Conservation (phyloP, 64 coral and sea anemone genomes). For the Porites australiensis region DNA sequence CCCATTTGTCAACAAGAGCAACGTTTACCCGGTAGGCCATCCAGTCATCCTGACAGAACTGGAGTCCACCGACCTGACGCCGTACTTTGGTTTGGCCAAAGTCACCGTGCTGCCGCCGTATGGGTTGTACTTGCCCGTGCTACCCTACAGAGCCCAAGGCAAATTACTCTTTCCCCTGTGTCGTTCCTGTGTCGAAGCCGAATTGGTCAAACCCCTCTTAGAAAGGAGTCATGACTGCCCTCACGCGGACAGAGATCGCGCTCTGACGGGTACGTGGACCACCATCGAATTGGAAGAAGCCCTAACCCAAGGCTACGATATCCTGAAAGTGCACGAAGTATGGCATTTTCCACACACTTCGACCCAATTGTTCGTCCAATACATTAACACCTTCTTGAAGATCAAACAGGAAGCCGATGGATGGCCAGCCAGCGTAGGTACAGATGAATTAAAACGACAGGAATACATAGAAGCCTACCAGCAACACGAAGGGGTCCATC, state of each 20-base stretch:
- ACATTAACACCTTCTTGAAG: conserved; percentile 48
- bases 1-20: conserved; percentile 25
- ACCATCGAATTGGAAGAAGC: not conserved
- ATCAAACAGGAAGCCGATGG: conserved; percentile 30
- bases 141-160: conserved; percentile 28
- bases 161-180: conserved; percentile 49
- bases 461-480: not conserved
- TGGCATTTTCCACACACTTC: conserved; percentile 24
- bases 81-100: conserved; percentile 22
- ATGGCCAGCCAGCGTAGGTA: not conserved
- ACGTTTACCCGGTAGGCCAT: conserved; percentile 8
- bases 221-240: not conserved
- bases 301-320: not conserved
- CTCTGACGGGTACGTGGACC: not conserved
- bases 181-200: conserved; percentile 17
- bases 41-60: not conserved
- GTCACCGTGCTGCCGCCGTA: conserved; percentile 8
- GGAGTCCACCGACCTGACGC: not conserved
- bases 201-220: not conserved
- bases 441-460: not conserved
- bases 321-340: not conserved
- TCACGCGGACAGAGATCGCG: not conserved
- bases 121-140: conserved; percentile 18
- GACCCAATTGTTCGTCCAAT: not conserved
- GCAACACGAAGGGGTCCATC: not conserved